Conservation (phyloP, 2,113 vertebrate genomes). For the Heterocephalus glaber region DNA sequence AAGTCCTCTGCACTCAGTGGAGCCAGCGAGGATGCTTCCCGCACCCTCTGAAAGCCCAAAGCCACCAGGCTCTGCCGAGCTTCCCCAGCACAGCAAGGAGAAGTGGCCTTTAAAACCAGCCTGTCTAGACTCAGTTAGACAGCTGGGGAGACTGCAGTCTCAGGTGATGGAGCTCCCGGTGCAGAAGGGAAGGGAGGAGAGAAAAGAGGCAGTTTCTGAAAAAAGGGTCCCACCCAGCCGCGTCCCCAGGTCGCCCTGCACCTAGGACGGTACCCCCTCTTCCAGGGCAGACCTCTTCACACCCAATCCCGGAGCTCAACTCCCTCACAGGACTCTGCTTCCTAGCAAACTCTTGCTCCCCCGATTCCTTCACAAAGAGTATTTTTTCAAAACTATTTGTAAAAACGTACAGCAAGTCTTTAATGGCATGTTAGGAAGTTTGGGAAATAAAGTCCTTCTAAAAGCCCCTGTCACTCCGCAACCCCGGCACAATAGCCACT, state of each 20-base stretch:
- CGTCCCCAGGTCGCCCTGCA: fast-evolving
- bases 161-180: fast-evolving
- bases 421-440: neutral
- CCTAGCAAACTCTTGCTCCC: fast-evolving
- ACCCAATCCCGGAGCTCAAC: neutral
- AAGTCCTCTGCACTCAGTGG: neutral
- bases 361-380: neutral
- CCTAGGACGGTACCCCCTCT: too few species aligned
- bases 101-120: neutral
- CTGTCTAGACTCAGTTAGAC: neutral
- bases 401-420: neutral
- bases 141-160: neutral
- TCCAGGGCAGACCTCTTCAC: fast-evolving
- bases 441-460: neutral
- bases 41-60: fast-evolving
- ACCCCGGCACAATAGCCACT: fast-evolving
- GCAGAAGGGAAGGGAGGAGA: neutral
- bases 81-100: neutral
- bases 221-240: too few species aligned
- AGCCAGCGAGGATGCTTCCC: neutral
- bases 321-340: neutral
- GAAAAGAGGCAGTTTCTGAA: neutral
- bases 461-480: neutral
- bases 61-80: neutral
- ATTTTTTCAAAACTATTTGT: neutral